phyloP scores from a whole-genome alignment of 2,113 vertebrate species.

The Paratilapia polleni region DNA sequence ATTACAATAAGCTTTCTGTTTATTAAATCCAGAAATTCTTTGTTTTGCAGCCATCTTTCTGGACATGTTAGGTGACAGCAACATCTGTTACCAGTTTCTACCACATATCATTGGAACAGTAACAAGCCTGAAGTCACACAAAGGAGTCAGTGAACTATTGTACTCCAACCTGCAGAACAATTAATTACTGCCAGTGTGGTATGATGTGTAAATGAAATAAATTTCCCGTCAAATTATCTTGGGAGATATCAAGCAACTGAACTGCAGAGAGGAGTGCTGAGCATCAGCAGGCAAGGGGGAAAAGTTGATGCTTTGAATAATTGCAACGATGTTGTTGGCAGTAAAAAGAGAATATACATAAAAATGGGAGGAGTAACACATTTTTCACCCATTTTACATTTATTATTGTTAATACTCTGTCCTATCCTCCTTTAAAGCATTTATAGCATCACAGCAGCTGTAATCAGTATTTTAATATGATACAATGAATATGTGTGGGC shows the following conservation, averaged over 20 bases:
- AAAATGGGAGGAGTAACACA: neutral
- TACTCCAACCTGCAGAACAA: conserved; percentile 75
- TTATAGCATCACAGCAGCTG: neutral
- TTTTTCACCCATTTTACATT: neutral
- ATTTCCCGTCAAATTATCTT: conserved; percentile 79
- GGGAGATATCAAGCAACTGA: conserved; percentile 72
- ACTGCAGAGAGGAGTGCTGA: conserved; percentile 68
- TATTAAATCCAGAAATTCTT: conserved; percentile 41
- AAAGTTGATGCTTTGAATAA: conserved; percentile 68
- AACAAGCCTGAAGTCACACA: conserved; percentile 67
- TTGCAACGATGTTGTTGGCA: conserved; percentile 50
- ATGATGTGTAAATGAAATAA: conserved; percentile 81
- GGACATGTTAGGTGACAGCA: conserved; percentile 53
- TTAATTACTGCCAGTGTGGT: conserved; percentile 81
- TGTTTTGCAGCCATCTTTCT: conserved; percentile 48
- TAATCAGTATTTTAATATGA: neutral
- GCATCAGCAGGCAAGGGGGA: conserved; percentile 65
- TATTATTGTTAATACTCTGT: neutral
- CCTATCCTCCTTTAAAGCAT: neutral
- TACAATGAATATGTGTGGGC: neutral
- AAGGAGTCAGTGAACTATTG: conserved; percentile 80
- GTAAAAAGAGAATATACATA: conserved; percentile 30
- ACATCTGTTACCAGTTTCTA: conserved; percentile 62
- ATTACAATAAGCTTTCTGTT: neutral
- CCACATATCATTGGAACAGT: conserved; percentile 46